These are phyloP conservation scores for Agelaius phoeniceus DNA, from an alignment of 2,113 vertebrate species.

Conservation along the genomic window DNA sequence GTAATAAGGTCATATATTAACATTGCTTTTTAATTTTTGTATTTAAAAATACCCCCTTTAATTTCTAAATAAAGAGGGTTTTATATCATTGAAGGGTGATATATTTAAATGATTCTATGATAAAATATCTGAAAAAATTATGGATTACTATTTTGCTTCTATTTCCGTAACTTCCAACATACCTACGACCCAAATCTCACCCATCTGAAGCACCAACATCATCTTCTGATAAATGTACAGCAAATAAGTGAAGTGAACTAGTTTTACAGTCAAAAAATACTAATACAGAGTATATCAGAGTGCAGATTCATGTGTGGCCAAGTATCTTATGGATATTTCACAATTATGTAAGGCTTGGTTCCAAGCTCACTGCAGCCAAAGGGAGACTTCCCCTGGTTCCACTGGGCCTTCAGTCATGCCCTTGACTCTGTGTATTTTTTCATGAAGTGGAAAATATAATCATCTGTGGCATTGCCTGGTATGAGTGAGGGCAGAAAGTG, in stretches of 20 bases:
- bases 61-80: neutral
- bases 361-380: neutral
- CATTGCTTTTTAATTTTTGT: neutral
- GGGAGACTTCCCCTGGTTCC: neutral
- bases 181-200: accelerated
- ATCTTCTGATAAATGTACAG: neutral
- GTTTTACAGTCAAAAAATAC: neutral
- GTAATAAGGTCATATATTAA: neutral
- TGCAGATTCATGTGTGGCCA: neutral
- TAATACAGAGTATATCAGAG: neutral
- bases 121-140: neutral
- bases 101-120: neutral
- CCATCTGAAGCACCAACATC: neutral
- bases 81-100: neutral
- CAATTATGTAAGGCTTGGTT: neutral
- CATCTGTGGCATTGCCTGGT: neutral
- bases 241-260: neutral
- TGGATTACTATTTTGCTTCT: neutral
- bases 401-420: neutral
- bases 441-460: neutral
- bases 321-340: neutral
- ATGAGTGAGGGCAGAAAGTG: neutral
- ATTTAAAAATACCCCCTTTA: neutral
- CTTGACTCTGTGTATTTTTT: neutral
- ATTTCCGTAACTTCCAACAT: neutral